These are phyloP conservation scores for Ctenodactylus gundi DNA, from an alignment of 2,113 vertebrate species.

Conservation along the genomic window DNA sequence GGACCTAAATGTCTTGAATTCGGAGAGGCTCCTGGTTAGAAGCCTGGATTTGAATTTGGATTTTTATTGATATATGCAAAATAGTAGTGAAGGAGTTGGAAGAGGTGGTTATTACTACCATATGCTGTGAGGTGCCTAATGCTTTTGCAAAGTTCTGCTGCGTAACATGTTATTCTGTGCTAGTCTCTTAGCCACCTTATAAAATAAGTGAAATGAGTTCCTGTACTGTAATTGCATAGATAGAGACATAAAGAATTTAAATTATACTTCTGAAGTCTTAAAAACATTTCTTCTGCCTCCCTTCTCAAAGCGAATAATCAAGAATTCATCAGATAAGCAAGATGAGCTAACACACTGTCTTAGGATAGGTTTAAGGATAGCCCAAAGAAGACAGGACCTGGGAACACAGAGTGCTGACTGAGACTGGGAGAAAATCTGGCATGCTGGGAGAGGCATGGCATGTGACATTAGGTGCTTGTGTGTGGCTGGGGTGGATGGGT, in stretches of 20 bases:
- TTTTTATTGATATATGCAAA: not conserved
- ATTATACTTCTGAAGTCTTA: not conserved
- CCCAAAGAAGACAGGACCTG: not conserved
- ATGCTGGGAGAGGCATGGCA: not conserved
- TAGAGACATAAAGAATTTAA: not conserved
- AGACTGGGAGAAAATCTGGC: not conserved
- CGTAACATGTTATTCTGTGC: not conserved
- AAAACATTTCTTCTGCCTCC: not conserved
- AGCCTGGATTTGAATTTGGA: not conserved
- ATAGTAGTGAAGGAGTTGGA: not conserved
- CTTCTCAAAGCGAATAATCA: not conserved
- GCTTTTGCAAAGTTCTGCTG: not conserved
- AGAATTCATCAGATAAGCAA: not conserved
- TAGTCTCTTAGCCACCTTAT: not conserved
- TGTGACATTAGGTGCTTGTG: not conserved
- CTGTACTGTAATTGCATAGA: not conserved
- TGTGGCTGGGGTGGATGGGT: no score
- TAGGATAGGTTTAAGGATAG: not conserved
- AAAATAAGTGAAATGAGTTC: not conserved
- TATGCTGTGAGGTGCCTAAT: accelerated
- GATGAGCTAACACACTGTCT: no score
- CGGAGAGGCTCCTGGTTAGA: not conserved
- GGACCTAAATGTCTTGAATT: not conserved
- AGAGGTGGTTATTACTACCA: not conserved
- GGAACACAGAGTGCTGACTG: accelerated